Evolutionary conservation across 2,113 vertebrate species (phyloP).

Genomic region (Nipponia nippon): DNA sequence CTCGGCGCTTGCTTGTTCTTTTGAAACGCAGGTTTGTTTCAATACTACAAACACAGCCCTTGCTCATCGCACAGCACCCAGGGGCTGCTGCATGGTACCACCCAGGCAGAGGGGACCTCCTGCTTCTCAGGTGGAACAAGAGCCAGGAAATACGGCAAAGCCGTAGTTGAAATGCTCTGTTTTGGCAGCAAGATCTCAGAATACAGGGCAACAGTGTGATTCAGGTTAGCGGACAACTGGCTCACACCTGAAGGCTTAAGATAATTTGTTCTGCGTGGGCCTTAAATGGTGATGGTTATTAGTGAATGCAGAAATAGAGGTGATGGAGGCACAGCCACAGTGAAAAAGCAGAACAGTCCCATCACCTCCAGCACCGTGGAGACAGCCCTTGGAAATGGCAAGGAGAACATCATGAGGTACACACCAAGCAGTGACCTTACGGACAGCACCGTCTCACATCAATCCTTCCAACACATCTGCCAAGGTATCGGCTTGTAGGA

Average conservation of each 20-base stretch:
- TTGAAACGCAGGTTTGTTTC: not conserved
- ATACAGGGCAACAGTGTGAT: not conserved
- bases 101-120: no score
- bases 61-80: no score
- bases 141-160: not conserved
- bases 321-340: not conserved
- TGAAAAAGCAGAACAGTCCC: not conserved
- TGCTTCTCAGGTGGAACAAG: not conserved
- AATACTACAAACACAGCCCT: not conserved
- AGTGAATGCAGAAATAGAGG: not conserved
- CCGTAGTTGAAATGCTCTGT: not conserved
- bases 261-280: not conserved
- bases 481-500: not conserved
- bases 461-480: not conserved
- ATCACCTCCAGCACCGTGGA: not conserved
- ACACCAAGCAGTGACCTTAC: not conserved
- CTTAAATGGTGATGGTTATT: not conserved
- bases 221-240: not conserved
- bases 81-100: fast-evolving
- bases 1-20: not conserved
- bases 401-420: not conserved
- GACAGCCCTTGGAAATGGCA: not conserved
- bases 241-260: not conserved
- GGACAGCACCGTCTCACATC: not conserved
- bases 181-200: not conserved